Percentiles rank a stretch among this genome's conserved stretches.
Conservation (phyloP, 2,797 vertebrate species). For the Acipenser transmontanus region DNA sequence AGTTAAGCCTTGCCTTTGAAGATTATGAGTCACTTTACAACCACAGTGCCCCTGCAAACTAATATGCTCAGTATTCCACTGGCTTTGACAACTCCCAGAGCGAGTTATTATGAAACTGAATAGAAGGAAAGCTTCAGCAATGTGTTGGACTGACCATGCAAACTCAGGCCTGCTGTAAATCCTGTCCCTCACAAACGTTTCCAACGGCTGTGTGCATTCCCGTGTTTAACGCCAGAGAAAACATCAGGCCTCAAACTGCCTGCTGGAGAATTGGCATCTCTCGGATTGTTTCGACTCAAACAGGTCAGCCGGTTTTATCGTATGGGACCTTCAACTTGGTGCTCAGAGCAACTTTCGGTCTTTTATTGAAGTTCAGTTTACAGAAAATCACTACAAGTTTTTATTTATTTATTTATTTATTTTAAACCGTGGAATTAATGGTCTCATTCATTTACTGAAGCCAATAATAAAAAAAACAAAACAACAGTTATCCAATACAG, state of each 20-base stretch:
- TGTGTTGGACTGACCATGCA: neutral
- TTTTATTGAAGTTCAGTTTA: too few relatives aligned
- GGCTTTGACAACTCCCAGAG: conserved; percentile 42
- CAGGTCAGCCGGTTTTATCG: too few relatives aligned
- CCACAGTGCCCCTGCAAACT: conserved; percentile 33
- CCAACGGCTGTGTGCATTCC: neutral
- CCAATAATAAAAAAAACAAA: too few relatives aligned
- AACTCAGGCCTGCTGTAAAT: neutral
- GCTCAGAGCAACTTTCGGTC: too few relatives aligned
- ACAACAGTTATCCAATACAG: too few relatives aligned
- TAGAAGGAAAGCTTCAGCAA: conserved; percentile 3
- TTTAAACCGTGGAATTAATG: too few relatives aligned
- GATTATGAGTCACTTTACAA: conserved; percentile 45
- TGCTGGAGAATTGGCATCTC: conserved; percentile 1
- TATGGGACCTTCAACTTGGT: too few relatives aligned
- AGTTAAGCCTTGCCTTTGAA: conserved; percentile 50
- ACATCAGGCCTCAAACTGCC: neutral
- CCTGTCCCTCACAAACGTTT: conserved; percentile 2
- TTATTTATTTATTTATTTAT: too few relatives aligned
- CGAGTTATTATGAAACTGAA: neutral
- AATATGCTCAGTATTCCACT: conserved; percentile 45
- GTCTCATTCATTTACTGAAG: too few relatives aligned
- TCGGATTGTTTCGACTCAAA: neutral
- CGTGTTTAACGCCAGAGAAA: neutral
- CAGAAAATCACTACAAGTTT: too few relatives aligned